Evolutionary conservation across 2,113 vertebrate species (phyloP).

Genomic region (Poeciliopsis turrubarensis): DNA sequence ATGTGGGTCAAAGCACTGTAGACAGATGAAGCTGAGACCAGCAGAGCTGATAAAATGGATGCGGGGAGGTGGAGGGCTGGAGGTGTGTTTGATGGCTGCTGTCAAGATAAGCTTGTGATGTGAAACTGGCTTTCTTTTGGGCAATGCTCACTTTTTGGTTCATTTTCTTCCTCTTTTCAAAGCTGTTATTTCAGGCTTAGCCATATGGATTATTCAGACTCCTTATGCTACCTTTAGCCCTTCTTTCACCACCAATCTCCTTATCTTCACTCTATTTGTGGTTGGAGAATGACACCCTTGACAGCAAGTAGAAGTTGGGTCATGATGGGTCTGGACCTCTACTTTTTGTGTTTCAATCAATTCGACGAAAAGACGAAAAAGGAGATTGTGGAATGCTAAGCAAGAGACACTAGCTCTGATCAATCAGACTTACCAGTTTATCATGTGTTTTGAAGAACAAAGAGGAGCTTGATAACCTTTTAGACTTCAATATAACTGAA

Average conservation of each 20-base stretch:
- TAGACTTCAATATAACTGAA: no score
- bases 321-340: neutral
- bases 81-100: constrained; percentile 16
- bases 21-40: constrained; percentile 6
- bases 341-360: constrained; percentile 10
- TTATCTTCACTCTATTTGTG: constrained; percentile 40
- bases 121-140: accelerated
- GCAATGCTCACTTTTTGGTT: no score
- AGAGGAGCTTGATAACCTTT: no score
- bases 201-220: neutral
- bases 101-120: constrained; percentile 21
- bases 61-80: neutral
- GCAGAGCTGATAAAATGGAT: constrained; percentile 8
- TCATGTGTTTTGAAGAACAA: no score
- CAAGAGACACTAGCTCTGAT: neutral
- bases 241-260: constrained; percentile 3
- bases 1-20: constrained; percentile 24
- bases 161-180: neutral
- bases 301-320: constrained; percentile 8
- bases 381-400: neutral
- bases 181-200: neutral
- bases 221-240: neutral
- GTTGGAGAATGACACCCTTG: constrained; percentile 16
- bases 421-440: neutral
- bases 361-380: neutral